A percentile compares a stretch with the other conserved stretches of the same genome.
These are phyloP conservation scores for Cladopsammia gracilis DNA, from an alignment of 64 coral and sea anemone genomes.

Conservation along the genomic window DNA sequence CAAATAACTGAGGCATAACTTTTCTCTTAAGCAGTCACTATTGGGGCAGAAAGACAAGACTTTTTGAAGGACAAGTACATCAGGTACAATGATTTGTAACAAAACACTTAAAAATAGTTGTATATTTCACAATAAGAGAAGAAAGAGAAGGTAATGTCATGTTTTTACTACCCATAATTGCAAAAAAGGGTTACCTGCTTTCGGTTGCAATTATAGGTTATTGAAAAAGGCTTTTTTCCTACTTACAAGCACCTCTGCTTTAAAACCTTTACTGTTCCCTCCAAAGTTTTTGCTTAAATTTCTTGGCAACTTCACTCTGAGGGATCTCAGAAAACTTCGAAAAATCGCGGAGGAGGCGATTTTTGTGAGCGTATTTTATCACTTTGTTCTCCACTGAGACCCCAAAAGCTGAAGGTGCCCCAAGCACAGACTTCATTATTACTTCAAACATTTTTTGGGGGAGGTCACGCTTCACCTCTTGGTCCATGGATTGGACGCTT, in stretches of 20 bases:
- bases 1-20: neutral
- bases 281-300: conserved; percentile 40
- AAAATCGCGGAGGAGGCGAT: neutral
- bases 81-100: neutral
- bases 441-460: too few relatives aligned
- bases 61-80: neutral
- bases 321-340: conserved; percentile 21
- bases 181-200: neutral
- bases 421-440: too few relatives aligned
- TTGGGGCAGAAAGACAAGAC: neutral
- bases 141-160: neutral
- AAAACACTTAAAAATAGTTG: conserved; percentile 7
- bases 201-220: conserved; percentile 6
- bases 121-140: neutral
- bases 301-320: conserved; percentile 27
- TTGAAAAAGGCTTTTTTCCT: conserved; percentile 6
- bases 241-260: conserved; percentile 25
- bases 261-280: conserved; percentile 25
- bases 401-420: too few relatives aligned
- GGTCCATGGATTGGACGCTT: conserved; percentile 31
- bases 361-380: neutral
- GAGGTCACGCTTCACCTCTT: conserved; percentile 37
- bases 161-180: conserved; percentile 26
- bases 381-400: neutral
- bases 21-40: neutral